Percentiles rank a stretch among this genome's conserved stretches.
Conservation (phyloP, 2,797 vertebrate species). For the Tenualosa ilisha region DNA sequence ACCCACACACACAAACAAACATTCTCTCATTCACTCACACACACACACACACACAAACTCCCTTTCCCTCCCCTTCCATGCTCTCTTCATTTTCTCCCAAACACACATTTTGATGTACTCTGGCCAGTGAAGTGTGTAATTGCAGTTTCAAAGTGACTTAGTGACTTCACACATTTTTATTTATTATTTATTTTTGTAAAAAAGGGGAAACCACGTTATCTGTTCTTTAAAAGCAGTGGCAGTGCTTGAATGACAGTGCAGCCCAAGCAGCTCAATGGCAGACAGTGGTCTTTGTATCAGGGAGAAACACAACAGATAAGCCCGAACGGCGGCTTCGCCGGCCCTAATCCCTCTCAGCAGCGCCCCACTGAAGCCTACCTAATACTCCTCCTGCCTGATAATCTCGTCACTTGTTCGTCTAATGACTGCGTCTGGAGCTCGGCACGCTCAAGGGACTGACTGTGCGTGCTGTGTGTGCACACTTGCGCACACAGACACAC, state of each 20-base stretch:
- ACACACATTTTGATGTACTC: background rate
- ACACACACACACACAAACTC: background rate
- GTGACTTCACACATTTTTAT: background rate
- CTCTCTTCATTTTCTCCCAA: background rate
- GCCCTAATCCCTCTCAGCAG: background rate
- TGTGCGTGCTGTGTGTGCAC: background rate
- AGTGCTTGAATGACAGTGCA: background rate
- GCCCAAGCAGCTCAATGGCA: conserved; percentile 14
- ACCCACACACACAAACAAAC: background rate
- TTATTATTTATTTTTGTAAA: background rate
- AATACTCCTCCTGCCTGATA: conserved; percentile 26
- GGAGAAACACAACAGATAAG: conserved; percentile 20
- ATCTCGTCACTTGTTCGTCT: conserved; percentile 16
- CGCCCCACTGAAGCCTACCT: conserved; percentile 15
- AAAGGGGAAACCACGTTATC: background rate
- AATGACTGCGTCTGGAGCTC: conserved; percentile 20
- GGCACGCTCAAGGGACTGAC: background rate
- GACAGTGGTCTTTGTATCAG: conserved; percentile 11
- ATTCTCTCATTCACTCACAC: background rate
- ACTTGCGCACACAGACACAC: background rate
- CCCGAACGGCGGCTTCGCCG: background rate
- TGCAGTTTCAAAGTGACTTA: conserved; percentile 1
- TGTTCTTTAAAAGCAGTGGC: background rate
- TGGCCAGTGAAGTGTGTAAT: conserved; percentile 7
- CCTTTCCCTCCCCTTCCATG: background rate